Conservation (phyloP, 1,140 invertebrate genomes). For the Drosophila nannoptera region DNA sequence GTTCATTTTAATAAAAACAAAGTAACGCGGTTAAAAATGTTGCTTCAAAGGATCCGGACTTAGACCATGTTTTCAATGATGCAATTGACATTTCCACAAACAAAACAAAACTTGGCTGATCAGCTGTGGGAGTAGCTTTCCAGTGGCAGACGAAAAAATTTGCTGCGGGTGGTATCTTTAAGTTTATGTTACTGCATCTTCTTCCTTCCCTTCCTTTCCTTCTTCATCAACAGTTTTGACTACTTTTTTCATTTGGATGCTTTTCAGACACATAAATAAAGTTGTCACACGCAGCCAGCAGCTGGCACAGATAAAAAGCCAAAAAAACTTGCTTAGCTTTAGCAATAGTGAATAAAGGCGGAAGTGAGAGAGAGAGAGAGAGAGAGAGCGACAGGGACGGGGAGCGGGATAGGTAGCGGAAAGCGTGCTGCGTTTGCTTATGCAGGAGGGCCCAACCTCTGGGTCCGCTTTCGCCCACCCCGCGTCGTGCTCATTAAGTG, state of each 20-base stretch:
- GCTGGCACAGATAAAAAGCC: slow-evolving; percentile 57
- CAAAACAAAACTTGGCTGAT: not conserved
- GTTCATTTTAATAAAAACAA: no score
- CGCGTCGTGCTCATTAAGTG: slow-evolving; percentile 61
- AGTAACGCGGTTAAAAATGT: no score
- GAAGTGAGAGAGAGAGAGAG: not conserved
- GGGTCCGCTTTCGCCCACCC: slow-evolving; percentile 10
- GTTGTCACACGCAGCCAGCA: slow-evolving; percentile 60
- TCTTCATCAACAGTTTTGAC: not conserved
- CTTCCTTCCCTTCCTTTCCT: not conserved
- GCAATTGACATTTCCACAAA: not conserved
- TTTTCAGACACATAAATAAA: slow-evolving; percentile 75
- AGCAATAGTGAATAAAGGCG: no score
- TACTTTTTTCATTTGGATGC: slow-evolving; percentile 49
- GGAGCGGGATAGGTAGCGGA: not conserved
- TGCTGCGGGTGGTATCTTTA: slow-evolving; percentile 58
- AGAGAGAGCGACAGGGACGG: not conserved
- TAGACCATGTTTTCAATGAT: not conserved
- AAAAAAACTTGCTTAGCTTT: slow-evolving; percentile 29
- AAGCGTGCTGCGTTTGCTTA: not conserved
- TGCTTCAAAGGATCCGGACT: no score
- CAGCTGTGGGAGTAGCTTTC: slow-evolving; percentile 19
- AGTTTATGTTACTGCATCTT: slow-evolving; percentile 52
- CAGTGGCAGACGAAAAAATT: slow-evolving; percentile 56
- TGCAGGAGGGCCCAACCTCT: slow-evolving; percentile 5